Conservation (phyloP, 2,888 invertebrate species). For the Leptogaster cylindrica region DNA sequence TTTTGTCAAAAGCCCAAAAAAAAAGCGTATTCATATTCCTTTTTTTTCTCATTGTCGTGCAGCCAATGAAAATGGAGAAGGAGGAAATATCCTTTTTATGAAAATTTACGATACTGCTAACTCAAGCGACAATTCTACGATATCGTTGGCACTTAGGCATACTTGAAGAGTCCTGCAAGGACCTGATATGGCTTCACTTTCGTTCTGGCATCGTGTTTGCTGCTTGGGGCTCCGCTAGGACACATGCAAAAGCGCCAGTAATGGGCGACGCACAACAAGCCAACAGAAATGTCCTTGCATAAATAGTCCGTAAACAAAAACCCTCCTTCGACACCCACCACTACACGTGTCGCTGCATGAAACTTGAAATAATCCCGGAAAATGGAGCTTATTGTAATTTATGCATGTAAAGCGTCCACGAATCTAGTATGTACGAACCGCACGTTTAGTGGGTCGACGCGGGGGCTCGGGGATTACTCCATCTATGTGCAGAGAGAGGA, state of each 20-base stretch:
- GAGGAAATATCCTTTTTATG: constrained; percentile 38
- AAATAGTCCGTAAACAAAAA: constrained; percentile 41
- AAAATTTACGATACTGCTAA: constrained; percentile 38
- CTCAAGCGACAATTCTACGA: constrained; percentile 39
- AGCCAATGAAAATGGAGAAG: background rate
- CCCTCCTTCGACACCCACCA: background rate
- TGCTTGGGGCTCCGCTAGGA: background rate
- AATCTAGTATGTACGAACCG: no score
- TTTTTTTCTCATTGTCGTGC: constrained; percentile 9
- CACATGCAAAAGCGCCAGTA: constrained; percentile 8
- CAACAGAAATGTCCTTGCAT: constrained; percentile 35
- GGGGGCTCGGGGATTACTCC: no score
- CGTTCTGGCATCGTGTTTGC: constrained; percentile 10
- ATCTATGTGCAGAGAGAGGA: constrained; percentile 10
- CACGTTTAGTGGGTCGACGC: no score
- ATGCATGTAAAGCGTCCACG: constrained; percentile 37
- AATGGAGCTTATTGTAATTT: constrained; percentile 44
- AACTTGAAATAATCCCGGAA: constrained; percentile 40
- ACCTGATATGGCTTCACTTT: constrained; percentile 39
- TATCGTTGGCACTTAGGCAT: constrained; percentile 39
- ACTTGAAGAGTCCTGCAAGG: constrained; percentile 40
- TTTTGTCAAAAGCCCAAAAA: constrained; percentile 9
- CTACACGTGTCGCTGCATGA: background rate
- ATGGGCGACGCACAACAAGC: background rate
- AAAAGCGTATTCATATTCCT: constrained; percentile 21